Evolutionary conservation across 92 coral and sea anemone species (phyloP).

Genomic region (Parazoanthus swiftii): DNA sequence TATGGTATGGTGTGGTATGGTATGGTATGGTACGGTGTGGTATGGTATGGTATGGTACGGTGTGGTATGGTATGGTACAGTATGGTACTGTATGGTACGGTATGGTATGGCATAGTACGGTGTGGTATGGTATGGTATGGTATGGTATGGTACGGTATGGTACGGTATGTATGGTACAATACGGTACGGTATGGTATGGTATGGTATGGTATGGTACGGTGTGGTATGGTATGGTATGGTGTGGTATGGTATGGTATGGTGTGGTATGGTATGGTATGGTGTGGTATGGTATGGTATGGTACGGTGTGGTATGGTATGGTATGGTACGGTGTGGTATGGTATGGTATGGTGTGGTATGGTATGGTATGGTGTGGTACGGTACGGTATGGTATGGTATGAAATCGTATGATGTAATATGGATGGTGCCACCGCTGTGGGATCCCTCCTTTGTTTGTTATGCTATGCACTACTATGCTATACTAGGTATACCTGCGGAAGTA

Average conservation of each 20-base stretch:
- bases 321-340: neutral
- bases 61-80: too few species aligned
- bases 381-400: neutral
- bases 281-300: neutral
- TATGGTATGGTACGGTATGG: neutral
- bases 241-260: neutral
- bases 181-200: neutral
- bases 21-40: too few species aligned
- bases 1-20: too few species aligned
- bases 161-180: too few species aligned
- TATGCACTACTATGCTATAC: neutral
- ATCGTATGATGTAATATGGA: neutral
- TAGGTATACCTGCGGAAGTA: neutral
- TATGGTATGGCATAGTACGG: neutral
- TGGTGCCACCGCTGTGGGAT: neutral
- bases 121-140: neutral
- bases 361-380: neutral
- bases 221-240: neutral
- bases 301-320: neutral
- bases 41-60: too few species aligned
- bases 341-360: neutral
- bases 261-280: neutral
- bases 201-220: neutral
- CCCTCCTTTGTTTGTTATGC: neutral
- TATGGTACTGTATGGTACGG: too few species aligned